phyloP scores from a whole-genome alignment of 2,797 vertebrate genomes.

The Nannoperca australis region DNA sequence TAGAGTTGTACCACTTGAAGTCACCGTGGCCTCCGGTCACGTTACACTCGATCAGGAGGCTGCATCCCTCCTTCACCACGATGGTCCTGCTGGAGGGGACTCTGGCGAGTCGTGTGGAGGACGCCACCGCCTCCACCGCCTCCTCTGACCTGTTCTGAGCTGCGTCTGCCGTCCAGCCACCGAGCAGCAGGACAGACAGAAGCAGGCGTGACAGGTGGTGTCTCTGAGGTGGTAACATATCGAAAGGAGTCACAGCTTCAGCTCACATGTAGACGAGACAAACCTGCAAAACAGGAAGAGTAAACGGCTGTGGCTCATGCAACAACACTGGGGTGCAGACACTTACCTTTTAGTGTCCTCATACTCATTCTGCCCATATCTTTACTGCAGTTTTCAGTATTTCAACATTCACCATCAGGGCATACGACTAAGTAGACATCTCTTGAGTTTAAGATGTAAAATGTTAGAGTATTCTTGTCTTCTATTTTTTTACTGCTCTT shows the following conservation, averaged over 20 bases:
- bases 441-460: neutral
- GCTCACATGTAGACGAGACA: constrained; percentile 40
- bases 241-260: neutral
- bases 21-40: constrained; percentile 79
- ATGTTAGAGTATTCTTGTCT: neutral
- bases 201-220: constrained; percentile 12
- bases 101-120: constrained; percentile 51
- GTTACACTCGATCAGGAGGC: constrained; percentile 88
- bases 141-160: constrained; percentile 38
- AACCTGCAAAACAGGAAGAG: constrained; percentile 71
- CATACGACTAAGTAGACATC: neutral
- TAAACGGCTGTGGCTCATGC: neutral
- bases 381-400: neutral
- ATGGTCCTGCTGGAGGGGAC: constrained; percentile 72
- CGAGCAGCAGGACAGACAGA: constrained; percentile 34
- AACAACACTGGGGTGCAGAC: neutral
- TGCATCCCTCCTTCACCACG: constrained; percentile 90
- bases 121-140: neutral
- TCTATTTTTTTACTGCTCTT: neutral
- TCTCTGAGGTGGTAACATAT: constrained; percentile 40
- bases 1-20: constrained; percentile 92
- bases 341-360: neutral
- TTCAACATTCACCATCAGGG: neutral
- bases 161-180: constrained; percentile 4
- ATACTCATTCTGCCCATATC: neutral